phyloP scores from a whole-genome alignment of 1,140 invertebrate genomes.

The Aphis craccivora region DNA sequence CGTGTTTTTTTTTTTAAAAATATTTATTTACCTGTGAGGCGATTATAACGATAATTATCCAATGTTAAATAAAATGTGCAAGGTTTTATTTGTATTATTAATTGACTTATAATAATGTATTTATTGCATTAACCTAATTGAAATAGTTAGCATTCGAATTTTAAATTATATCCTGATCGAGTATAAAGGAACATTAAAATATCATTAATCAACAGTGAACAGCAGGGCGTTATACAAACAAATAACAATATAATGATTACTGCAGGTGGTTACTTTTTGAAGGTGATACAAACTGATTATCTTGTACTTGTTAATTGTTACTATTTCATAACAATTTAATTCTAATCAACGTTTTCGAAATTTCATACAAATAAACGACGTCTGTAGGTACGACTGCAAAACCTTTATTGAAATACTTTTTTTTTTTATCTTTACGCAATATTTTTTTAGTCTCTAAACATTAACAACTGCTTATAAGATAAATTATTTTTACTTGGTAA shows the following conservation, averaged over 20 bases:
- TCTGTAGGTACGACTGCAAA: neutral
- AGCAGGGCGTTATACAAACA: neutral
- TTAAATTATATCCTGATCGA: neutral
- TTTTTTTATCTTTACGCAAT: neutral
- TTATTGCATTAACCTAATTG: neutral
- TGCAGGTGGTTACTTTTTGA: neutral
- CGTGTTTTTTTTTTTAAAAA: neutral
- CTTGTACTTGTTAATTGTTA: neutral
- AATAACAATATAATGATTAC: neutral
- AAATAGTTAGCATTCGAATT: neutral
- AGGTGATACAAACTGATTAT: neutral
- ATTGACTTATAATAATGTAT: neutral
- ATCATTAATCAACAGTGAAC: neutral
- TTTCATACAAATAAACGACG: neutral
- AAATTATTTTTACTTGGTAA: neutral
- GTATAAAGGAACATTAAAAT: constrained; percentile 25
- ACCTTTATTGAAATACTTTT: neutral
- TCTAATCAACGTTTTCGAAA: neutral
- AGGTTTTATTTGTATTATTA: constrained; percentile 18
- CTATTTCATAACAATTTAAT: neutral
- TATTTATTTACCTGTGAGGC: neutral
- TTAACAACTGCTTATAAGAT: too few species aligned
- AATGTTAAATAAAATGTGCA: neutral
- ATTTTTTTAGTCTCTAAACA: neutral
- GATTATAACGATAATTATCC: neutral